A percentile compares a stretch with the other conserved stretches of the same genome.
These are phyloP conservation scores for Panulirus ornatus DNA, from an alignment of 1,140 invertebrate species.

Conservation along the genomic window DNA sequence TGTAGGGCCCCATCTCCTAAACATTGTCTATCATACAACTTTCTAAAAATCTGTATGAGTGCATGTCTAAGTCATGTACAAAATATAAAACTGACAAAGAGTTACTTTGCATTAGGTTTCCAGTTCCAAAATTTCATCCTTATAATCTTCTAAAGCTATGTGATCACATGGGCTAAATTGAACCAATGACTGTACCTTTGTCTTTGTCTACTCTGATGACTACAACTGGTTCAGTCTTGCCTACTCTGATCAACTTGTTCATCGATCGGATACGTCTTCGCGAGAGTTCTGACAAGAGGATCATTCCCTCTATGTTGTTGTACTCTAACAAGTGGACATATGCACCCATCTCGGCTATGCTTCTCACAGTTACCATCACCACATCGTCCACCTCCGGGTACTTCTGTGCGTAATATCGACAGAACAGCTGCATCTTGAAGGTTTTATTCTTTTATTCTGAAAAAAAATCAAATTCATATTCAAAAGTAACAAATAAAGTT, in stretches of 20 bases:
- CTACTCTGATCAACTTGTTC: conserved; percentile 99
- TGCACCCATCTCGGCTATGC: conserved; percentile 99
- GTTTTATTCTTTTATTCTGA: conserved; percentile 5
- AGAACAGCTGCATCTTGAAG: conserved; percentile 91
- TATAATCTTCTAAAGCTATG: no score
- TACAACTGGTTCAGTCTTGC: conserved; percentile 98
- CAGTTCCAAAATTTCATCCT: no score
- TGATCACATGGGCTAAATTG: no score
- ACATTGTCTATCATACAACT: no score
- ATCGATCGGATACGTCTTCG: conserved; percentile 98
- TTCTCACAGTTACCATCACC: conserved; percentile 99
- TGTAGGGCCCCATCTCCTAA: no score
- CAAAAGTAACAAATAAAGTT: no score
- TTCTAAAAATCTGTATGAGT: no score
- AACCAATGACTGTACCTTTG: conserved; percentile 92
- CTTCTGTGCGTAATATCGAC: conserved; percentile 98
- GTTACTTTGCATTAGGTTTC: no score
- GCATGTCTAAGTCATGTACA: no score
- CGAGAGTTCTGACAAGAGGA: conserved; percentile 96
- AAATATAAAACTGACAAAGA: no score
- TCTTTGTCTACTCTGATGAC: conserved; percentile 99
- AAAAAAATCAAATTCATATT: no score
- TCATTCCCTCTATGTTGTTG: conserved; percentile 99
- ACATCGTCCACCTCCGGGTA: conserved; percentile 99
- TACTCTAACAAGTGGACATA: conserved; percentile 99